phyloP scores from a whole-genome alignment of 2,113 vertebrate genomes.

The Oriolus oriolus region DNA sequence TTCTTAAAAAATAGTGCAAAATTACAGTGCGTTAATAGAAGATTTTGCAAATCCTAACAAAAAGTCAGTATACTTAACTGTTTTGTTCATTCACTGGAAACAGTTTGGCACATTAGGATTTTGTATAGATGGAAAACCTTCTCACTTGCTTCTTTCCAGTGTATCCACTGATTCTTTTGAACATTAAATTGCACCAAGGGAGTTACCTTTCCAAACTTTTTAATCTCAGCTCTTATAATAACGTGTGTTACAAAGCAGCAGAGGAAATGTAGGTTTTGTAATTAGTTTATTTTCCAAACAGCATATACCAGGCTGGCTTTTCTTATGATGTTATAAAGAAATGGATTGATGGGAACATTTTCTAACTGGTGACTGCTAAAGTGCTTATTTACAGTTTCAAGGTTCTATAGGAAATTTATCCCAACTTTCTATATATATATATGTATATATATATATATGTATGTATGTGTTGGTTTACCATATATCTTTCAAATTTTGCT shows the following conservation, averaged over 20 bases:
- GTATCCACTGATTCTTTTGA: neutral
- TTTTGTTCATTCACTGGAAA: constrained; percentile 46
- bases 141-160: neutral
- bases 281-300: neutral
- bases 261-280: neutral
- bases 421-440: neutral
- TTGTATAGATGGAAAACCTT: constrained; percentile 4
- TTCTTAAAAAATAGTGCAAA: constrained; percentile 75
- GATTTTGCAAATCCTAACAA: constrained; percentile 52
- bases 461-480: neutral
- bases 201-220: neutral
- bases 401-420: neutral
- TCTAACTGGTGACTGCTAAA: neutral
- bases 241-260: neutral
- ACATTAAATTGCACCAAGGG: neutral
- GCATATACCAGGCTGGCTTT: neutral
- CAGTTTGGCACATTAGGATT: constrained; percentile 64
- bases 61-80: constrained; percentile 19
- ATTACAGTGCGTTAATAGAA: constrained; percentile 69
- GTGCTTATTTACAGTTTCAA: neutral
- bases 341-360: neutral
- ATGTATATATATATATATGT: no score
- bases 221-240: neutral
- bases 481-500: neutral
- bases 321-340: neutral